Conservation (phyloP, 2,888 invertebrate species). For the Drosophila mulleri region DNA sequence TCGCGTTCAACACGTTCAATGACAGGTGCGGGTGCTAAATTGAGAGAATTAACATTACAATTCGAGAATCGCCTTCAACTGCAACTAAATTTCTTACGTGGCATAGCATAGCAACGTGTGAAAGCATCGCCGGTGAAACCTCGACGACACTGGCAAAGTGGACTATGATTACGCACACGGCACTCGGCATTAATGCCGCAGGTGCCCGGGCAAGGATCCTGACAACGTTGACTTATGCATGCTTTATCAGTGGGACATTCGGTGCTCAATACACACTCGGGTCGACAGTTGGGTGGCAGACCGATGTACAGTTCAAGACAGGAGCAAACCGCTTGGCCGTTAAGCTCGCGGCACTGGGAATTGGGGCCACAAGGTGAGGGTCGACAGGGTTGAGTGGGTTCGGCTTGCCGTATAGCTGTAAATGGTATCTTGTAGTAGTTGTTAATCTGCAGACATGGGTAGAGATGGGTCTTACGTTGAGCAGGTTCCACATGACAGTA, state of each 20-base stretch:
- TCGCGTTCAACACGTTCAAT: conserved; percentile 83
- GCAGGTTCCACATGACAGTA: conserved; percentile 86
- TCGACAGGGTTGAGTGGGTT: conserved; percentile 85
- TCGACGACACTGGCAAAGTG: conserved; percentile 90
- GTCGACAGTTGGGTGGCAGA: conserved; percentile 89
- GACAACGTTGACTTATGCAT: conserved; percentile 89
- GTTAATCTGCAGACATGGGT: conserved; percentile 47
- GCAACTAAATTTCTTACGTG: conserved; percentile 79
- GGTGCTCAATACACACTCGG: conserved; percentile 89
- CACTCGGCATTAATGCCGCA: conserved; percentile 89
- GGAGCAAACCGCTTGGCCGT: conserved; percentile 88
- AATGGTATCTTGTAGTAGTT: conserved; percentile 39
- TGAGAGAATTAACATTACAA: not conserved
- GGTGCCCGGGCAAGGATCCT: conserved; percentile 88
- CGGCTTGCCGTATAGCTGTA: conserved; percentile 66
- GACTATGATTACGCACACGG: conserved; percentile 91
- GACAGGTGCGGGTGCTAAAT: conserved; percentile 73
- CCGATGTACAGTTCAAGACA: conserved; percentile 88
- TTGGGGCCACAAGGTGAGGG: conserved; percentile 90
- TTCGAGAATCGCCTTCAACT: not conserved
- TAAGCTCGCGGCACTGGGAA: conserved; percentile 88
- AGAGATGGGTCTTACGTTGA: conserved; percentile 86
- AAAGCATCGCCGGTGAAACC: conserved; percentile 92
- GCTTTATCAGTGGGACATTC: conserved; percentile 88
- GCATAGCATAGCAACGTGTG: conserved; percentile 87